Percentiles rank a stretch among this genome's conserved stretches.
phyloP scores from a whole-genome alignment of 2,888 invertebrate genomes.

The Andrena camellia region DNA sequence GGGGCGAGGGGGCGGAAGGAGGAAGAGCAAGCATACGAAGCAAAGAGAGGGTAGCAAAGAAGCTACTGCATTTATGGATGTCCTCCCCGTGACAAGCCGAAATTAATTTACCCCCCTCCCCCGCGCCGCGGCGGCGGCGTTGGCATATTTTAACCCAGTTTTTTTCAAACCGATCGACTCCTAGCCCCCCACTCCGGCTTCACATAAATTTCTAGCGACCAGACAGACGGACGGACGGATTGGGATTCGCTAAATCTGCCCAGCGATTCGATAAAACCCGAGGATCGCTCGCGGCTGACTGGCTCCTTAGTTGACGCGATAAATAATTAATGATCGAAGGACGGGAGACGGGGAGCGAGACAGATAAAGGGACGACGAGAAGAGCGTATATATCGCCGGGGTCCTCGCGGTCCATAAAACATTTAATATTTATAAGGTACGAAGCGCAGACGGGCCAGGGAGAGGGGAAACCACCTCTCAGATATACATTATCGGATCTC shows the following conservation, averaged over 20 bases:
- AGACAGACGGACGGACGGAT: constrained; percentile 66
- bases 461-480: constrained; percentile 49
- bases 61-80: constrained; percentile 82
- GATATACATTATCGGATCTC: constrained; percentile 69
- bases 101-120: constrained; percentile 79
- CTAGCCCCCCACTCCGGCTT: constrained; percentile 40
- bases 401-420: constrained; percentile 75
- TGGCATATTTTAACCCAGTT: constrained; percentile 83
- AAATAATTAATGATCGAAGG: constrained; percentile 83
- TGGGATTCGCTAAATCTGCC: constrained; percentile 70
- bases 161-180: constrained; percentile 25
- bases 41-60: constrained; percentile 65
- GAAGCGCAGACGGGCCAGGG: constrained; percentile 64
- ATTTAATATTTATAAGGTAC: constrained; percentile 83
- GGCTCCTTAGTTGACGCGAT: constrained; percentile 79
- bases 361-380: constrained; percentile 48
- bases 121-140: constrained; percentile 61
- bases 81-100: constrained; percentile 77
- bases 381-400: constrained; percentile 32
- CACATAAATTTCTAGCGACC: constrained; percentile 77
- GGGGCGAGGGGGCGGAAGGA: constrained; percentile 1
- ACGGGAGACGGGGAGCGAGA: constrained; percentile 58
- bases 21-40: constrained; percentile 30
- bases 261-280: constrained; percentile 71
- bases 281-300: constrained; percentile 64